Percentiles rank a stretch among this genome's conserved stretches.
Conservation (phyloP, 2,797 vertebrate species). For the Hippocampus kuda region DNA sequence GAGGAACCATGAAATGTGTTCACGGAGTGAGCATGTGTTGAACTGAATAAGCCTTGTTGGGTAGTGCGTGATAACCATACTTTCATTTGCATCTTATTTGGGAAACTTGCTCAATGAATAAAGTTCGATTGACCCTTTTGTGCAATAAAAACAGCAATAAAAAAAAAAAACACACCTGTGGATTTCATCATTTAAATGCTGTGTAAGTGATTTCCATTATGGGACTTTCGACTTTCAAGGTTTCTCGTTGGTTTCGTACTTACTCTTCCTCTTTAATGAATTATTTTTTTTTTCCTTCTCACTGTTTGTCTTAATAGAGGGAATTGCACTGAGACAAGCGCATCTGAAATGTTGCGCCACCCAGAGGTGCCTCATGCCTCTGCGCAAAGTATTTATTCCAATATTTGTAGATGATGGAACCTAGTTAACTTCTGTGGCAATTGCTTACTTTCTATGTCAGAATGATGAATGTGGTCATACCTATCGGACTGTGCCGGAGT, state of each 20-base stretch:
- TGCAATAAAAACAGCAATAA: neutral
- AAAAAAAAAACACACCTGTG: neutral
- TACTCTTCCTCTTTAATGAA: neutral
- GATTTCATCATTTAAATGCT: neutral
- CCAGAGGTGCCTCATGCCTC: constrained; percentile 39
- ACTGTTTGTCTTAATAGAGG: constrained; percentile 11
- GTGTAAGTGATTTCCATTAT: neutral
- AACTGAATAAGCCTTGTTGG: neutral
- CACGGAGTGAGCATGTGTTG: too few relatives aligned
- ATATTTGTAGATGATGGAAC: constrained; percentile 70
- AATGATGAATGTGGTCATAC: constrained; percentile 60
- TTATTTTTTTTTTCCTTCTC: constrained; percentile 20
- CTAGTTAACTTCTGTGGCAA: constrained; percentile 65
- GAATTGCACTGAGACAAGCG: constrained; percentile 25
- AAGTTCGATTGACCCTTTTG: neutral
- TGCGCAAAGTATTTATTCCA: constrained; percentile 59
- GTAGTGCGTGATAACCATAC: neutral
- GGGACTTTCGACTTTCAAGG: neutral
- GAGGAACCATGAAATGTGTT: too few relatives aligned
- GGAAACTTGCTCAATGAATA: too few relatives aligned
- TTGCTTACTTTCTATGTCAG: constrained; percentile 68
- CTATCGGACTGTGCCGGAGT: constrained; percentile 59
- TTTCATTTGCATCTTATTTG: too few relatives aligned
- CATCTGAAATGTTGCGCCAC: constrained; percentile 59
- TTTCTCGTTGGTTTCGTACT: neutral